phyloP scores from a whole-genome alignment of 2,888 invertebrate genomes.

The Amiota communis region DNA sequence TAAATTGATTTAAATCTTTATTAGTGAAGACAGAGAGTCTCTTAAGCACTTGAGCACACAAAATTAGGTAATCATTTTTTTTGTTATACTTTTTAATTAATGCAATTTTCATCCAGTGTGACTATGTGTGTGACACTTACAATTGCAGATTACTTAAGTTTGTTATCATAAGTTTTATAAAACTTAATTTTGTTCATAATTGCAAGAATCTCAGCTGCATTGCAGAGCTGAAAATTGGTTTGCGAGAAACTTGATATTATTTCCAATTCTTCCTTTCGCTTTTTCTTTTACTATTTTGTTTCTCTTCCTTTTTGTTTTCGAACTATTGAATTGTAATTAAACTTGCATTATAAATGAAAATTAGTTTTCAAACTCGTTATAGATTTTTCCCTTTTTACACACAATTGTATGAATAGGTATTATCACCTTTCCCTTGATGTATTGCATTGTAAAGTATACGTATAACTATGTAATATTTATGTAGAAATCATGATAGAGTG shows the following conservation, averaged over 20 bases:
- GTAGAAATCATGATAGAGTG: no score
- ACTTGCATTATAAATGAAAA: conserved; percentile 17
- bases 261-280: background rate
- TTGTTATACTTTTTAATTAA: background rate
- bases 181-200: conserved; percentile 12
- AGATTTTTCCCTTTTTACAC: background rate
- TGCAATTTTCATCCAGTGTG: background rate
- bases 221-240: background rate
- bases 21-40: no score
- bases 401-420: background rate
- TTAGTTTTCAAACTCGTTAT: conserved; percentile 19
- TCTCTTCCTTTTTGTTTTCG: background rate
- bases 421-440: no score
- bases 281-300: background rate
- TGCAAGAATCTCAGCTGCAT: conserved; percentile 6
- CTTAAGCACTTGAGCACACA: no score
- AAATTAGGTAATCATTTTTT: no score
- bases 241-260: no score
- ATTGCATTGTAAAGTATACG: no score
- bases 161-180: background rate
- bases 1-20: no score
- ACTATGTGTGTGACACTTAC: background rate
- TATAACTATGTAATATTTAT: no score
- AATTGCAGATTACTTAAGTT: background rate
- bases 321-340: conserved; percentile 24